A percentile compares a stretch with the other conserved stretches of the same genome.
Conservation (phyloP, 2,888 invertebrate genomes). For the Phalangium opilio region DNA sequence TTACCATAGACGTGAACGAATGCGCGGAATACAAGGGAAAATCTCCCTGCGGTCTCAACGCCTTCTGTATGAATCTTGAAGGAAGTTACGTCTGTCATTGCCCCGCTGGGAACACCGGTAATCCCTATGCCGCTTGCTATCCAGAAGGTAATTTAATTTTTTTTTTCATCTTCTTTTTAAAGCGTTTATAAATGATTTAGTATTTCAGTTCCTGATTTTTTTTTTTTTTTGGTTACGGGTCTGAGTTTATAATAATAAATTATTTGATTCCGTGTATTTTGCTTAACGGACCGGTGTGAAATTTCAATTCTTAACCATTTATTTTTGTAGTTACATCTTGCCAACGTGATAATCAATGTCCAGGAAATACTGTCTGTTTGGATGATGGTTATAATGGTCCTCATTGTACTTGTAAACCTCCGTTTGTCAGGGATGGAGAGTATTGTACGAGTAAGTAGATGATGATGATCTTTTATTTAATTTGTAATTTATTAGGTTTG, state of each 20-base stretch:
- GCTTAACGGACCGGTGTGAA: not conserved
- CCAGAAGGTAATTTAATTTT: conserved; percentile 37
- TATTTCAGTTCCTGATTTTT: conserved; percentile 4
- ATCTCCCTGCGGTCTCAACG: conserved; percentile 70
- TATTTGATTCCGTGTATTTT: conserved; percentile 11
- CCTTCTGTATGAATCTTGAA: conserved; percentile 78
- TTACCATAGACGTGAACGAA: conserved; percentile 46
- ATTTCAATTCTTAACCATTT: not conserved
- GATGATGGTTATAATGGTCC: conserved; percentile 16
- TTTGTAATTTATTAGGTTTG: too few species aligned
- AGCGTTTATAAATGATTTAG: not conserved
- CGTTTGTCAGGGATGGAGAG: conserved; percentile 23
- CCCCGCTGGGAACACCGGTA: conserved; percentile 70
- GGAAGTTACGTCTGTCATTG: conserved; percentile 88
- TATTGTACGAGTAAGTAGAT: conserved; percentile 23
- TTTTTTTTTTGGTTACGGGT: not conserved
- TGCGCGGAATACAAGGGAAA: conserved; percentile 42
- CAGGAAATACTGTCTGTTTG: conserved; percentile 23
- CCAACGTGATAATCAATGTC: conserved; percentile 21
- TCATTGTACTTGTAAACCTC: conserved; percentile 22
- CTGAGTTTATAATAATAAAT: too few species aligned
- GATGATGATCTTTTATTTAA: not conserved
- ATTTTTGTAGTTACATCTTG: conserved; percentile 18
- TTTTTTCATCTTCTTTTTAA: not conserved
- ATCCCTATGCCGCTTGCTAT: conserved; percentile 64